These are phyloP conservation scores for Alloplasta piceator DNA, from an alignment of 2,888 invertebrate genomes.

Conservation along the genomic window DNA sequence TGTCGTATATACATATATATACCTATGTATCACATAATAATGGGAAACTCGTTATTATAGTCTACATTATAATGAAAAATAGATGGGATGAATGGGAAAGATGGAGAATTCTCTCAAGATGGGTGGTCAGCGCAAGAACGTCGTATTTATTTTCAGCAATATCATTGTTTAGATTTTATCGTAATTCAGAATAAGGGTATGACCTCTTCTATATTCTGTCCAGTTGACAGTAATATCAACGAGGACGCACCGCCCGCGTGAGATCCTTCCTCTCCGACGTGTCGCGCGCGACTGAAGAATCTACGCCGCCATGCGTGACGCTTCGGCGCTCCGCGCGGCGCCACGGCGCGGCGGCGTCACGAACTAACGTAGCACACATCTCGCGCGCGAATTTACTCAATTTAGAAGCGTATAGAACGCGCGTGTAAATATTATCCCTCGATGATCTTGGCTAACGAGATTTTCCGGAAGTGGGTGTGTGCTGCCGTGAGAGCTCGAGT, in stretches of 20 bases:
- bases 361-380: slow-evolving; percentile 18
- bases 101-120: background rate
- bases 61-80: slow-evolving; percentile 26
- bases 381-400: slow-evolving; percentile 55
- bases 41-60: slow-evolving; percentile 22
- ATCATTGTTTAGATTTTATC: no score
- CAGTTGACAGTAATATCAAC: no score
- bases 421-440: slow-evolving; percentile 63
- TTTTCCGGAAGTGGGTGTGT: slow-evolving; percentile 49
- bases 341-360: slow-evolving; percentile 12
- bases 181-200: no score
- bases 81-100: slow-evolving; percentile 2
- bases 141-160: background rate
- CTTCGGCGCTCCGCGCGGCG: background rate
- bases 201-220: no score
- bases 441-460: slow-evolving; percentile 62
- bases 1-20: slow-evolving; percentile 2
- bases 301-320: background rate
- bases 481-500: slow-evolving; percentile 9
- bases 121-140: background rate
- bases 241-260: background rate
- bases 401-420: slow-evolving; percentile 43
- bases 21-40: slow-evolving; percentile 34
- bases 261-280: background rate
- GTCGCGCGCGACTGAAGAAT: no score